A percentile compares a stretch with the other conserved stretches of the same genome.
Evolutionary conservation across 2,888 invertebrate genomes (phyloP).

Genomic region (Mimas tiliae): DNA sequence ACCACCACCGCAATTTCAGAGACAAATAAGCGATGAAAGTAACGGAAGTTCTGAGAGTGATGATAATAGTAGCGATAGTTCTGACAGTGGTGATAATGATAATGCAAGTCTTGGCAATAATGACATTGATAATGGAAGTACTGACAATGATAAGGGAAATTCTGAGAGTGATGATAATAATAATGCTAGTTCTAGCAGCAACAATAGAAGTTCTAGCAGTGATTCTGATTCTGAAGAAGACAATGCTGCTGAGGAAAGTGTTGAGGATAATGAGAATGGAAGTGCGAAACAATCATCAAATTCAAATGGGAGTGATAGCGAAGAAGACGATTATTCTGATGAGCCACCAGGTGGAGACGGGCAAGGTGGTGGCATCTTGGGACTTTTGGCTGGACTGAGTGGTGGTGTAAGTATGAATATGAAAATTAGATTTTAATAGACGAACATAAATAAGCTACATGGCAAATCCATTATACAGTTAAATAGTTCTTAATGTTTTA

Average conservation of each 20-base stretch:
- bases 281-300: conserved; percentile 54
- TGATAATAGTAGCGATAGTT: conserved; percentile 22
- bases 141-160: neutral
- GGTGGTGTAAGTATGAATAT: conserved; percentile 67
- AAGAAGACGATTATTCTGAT: conserved; percentile 65
- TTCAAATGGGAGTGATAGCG: conserved; percentile 47
- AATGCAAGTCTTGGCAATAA: neutral
- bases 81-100: neutral
- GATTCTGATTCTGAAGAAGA: conserved; percentile 42
- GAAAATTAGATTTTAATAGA: neutral
- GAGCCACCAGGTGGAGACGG: conserved; percentile 77
- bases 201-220: neutral
- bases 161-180: conserved; percentile 9
- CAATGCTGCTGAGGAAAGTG: conserved; percentile 54
- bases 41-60: conserved; percentile 11
- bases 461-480: neutral
- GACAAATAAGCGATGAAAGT: conserved; percentile 16
- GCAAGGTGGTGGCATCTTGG: conserved; percentile 76
- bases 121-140: conserved; percentile 1
- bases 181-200: conserved; percentile 14
- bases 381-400: conserved; percentile 73
- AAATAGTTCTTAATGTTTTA: neutral
- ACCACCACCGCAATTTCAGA: neutral
- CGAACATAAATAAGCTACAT: neutral
- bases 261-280: conserved; percentile 44